Evolutionary conservation across 2,113 vertebrate species (phyloP), one percentile per base, ranked within the genome.

Genomic region (Nothoprocta pentlandii): DNA sequence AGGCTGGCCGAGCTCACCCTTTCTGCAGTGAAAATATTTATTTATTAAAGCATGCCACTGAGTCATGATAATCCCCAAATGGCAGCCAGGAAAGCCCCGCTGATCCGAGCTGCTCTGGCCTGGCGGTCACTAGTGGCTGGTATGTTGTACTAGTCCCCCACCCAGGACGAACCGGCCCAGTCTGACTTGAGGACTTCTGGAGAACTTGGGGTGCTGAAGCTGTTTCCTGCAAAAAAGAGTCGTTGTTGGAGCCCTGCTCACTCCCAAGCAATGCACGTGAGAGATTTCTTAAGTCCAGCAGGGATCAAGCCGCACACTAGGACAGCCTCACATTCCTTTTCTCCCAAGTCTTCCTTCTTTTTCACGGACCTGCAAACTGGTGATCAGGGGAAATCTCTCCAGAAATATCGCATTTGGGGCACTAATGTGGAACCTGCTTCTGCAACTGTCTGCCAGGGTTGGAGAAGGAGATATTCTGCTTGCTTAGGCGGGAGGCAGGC

Each of bases 1-100:
- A 2, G 63, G 51, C 70, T 63, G 76, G 66, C 62, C 0, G 2
- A 34, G n/a, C 23, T 62, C 11, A 0, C 46, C 0, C 1, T 7
- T 94, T 41, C 75, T 44, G 75, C 49, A 5, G 49, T 63, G 69
- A 39, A 44, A 47, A 25, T 12, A 47, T 32, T 10, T 19, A 3
- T 53, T 87, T 14, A 32, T 41, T 44, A 4, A 81, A 25, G 46
- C 3, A 44, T 14, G 91, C 10, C 80, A 42, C 58, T 1, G 66
- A 44, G 62, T 3, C 61, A 49, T 4, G 41, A 3, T 16, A 59
- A 84, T 63, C 78, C 51, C 87, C 3, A 1, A 10, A 64, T 87
- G 73, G 68, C 85, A 25, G 83, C 14, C 3, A 7, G 83, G 16
- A 83, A 49, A 92, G 87, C 83, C 73, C 11, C 0, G 2, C 23